Evolutionary conservation across 2,888 invertebrate genomes (phyloP), one percentile per base, ranked within the genome.

Genomic region (Alloscopus bannaensis): DNA sequence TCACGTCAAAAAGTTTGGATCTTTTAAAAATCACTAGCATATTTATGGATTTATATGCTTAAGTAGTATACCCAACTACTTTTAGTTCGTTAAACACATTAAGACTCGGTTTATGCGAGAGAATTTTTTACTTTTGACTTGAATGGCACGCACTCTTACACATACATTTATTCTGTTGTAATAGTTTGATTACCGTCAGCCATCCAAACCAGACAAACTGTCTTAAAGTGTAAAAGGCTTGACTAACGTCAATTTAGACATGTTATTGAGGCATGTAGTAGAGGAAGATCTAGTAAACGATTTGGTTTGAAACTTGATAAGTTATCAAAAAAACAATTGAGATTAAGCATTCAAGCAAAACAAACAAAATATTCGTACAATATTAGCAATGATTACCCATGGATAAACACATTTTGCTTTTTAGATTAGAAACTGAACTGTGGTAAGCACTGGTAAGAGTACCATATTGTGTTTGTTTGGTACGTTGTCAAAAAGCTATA

Each of bases 1-100:
- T 72, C 31, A 66, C 72, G 79, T 80, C 79, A 80, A 80, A 80
- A 80, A 80, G 79, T 80, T 80, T 80, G 79, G 79, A 80, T 68
- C n/a, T n/a, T n/a, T 62, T 77, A 59, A 73, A 57, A 57, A 45
- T 36, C 40, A 2, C 72, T 59, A 36, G 28, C 31, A n/a, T 18
- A 55, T 13, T n/a, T n/a, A n/a, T n/a, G n/a, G n/a, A n/a, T n/a
- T n/a, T 26, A 20, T 22, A 24, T 26, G 31, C n/a, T 11, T n/a
- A 59, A 72, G 52, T 65, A 59, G 22, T 47, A 62, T 22, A 6
- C n/a, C 26, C 29, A 28, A 57, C 22, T 57, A 28, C 29, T 57
- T 16, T 28, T 28, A 1, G n/a, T 57, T 16, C n/a, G 18, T 62
- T 64, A 29, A 16, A 28, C 66, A 60, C 60, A 16, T 57, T 69